These are phyloP conservation scores for Cephus runcator DNA, from an alignment of 2,888 invertebrate genomes.

Conservation along the genomic window DNA sequence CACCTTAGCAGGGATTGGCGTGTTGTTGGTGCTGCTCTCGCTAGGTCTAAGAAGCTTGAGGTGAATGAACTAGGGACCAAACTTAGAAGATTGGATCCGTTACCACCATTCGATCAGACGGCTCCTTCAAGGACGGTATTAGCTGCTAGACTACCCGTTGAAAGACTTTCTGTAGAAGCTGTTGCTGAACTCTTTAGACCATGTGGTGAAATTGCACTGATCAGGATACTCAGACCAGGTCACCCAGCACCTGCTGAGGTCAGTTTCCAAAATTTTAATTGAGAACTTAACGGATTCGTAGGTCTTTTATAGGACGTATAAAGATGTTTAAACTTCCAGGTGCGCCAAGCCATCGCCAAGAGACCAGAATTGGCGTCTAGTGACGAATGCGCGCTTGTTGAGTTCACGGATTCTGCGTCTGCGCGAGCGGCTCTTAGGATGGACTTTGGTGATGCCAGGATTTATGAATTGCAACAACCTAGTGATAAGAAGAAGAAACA, in stretches of 20 bases:
- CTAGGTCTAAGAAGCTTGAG: slow-evolving; percentile 82
- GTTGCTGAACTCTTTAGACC: slow-evolving; percentile 90
- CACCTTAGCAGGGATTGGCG: slow-evolving; percentile 95
- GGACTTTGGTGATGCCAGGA: slow-evolving; percentile 72
- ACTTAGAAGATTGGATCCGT: slow-evolving; percentile 82
- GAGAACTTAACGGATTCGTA: neutral
- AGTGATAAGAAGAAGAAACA: slow-evolving; percentile 79
- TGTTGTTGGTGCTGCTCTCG: slow-evolving; percentile 87
- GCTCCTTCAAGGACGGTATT: slow-evolving; percentile 92
- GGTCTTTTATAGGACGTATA: neutral
- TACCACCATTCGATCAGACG: slow-evolving; percentile 92
- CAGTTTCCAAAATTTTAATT: neutral
- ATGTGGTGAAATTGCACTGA: slow-evolving; percentile 90
- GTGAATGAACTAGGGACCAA: slow-evolving; percentile 93
- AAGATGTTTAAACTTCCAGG: slow-evolving; percentile 51
- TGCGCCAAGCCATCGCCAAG: slow-evolving; percentile 89
- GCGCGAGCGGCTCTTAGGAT: slow-evolving; percentile 84
- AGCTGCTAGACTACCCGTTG: slow-evolving; percentile 85
- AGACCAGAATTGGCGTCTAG: slow-evolving; percentile 85
- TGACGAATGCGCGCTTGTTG: slow-evolving; percentile 89
- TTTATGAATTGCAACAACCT: slow-evolving; percentile 80
- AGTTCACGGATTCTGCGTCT: slow-evolving; percentile 88
- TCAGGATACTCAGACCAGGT: slow-evolving; percentile 88
- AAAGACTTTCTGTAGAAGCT: slow-evolving; percentile 87
- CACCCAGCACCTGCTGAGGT: slow-evolving; percentile 88